Evolutionary conservation across 2,797 vertebrate species (phyloP).

Genomic region (Ispidina lecontei): DNA sequence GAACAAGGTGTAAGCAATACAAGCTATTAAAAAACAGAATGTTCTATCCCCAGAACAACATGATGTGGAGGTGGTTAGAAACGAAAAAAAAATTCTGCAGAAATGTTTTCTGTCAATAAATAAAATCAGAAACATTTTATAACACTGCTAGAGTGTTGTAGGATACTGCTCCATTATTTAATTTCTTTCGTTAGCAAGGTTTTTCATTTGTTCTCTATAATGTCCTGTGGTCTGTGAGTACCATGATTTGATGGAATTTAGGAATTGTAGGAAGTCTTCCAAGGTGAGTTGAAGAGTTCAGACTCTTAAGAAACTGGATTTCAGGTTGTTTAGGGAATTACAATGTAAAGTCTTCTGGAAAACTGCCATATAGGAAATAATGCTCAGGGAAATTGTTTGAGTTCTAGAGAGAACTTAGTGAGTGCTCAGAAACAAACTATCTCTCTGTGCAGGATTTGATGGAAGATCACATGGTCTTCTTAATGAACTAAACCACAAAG

Average conservation of each 20-base stretch:
- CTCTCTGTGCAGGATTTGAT: neutral
- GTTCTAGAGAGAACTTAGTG: neutral
- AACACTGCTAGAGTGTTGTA: accelerated
- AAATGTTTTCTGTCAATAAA: neutral
- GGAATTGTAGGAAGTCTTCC: neutral
- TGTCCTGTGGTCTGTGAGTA: neutral
- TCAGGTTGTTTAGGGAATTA: neutral
- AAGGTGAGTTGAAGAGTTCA: neutral
- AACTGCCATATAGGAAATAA: neutral
- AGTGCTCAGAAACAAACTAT: neutral
- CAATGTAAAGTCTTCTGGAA: neutral
- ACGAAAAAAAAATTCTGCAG: neutral
- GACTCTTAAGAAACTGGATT: neutral
- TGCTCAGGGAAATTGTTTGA: neutral
- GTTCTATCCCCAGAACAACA: neutral
- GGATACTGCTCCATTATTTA: neutral
- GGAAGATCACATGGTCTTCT: neutral
- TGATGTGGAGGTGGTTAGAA: neutral
- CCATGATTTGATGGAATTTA: neutral
- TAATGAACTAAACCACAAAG: neutral
- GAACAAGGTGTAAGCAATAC: neutral
- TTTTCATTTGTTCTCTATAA: neutral
- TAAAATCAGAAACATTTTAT: neutral
- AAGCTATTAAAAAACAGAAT: neutral
- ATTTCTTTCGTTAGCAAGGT: neutral